Evolutionary conservation across 2,113 vertebrate species (phyloP), one percentile per base, ranked within the genome.

Genomic region (Oreochromis spilurus): DNA sequence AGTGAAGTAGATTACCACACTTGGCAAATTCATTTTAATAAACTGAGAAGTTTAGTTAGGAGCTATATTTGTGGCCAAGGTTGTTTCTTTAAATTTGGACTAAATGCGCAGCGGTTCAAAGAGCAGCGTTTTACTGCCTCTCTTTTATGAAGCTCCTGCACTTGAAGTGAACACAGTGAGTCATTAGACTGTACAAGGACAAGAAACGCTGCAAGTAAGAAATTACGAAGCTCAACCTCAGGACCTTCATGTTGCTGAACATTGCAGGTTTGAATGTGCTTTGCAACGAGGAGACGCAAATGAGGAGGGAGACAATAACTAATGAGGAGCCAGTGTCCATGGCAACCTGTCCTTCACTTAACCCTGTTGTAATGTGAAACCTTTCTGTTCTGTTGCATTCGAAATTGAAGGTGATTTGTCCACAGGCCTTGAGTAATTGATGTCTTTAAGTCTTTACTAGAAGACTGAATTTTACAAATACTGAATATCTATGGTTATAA

Each of bases 291-390:
- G 21, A 78, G 40, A 88, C 83, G 83, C 62, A 88, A 90, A 89
- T 88, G 58, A 91, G 67, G 60, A 88, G 36, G 12, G 17, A 57
- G 77, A 48, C 62, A 7, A 82, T 72, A 57, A 85, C 84, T 83
- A 79, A 87, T 88, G 81, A 90, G 55, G 45, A 67, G 75, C 50
- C 5, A 2, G 55, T 89, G 82, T 89, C 81, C 88, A 88, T 91
- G 82, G 86, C 53, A 84, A 93, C 84, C 67, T 50, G 84, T 87
- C 88, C 90, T 87, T 87, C 81, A 84, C 40, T 45, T 65, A 57
- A 84, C 83, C 67, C 70, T 34, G 26, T 12, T 54, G 21, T 70
- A 54, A 84, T 79, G 26, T 79, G 26, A 58, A 84, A 45, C 21
- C 6, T 72, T 26, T 16, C 5, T 29, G 24, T 50, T 50, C 16